Base-by-base conservation (phyloP, 2,113 vertebrate genomes). In the Papio anubis region DNA sequence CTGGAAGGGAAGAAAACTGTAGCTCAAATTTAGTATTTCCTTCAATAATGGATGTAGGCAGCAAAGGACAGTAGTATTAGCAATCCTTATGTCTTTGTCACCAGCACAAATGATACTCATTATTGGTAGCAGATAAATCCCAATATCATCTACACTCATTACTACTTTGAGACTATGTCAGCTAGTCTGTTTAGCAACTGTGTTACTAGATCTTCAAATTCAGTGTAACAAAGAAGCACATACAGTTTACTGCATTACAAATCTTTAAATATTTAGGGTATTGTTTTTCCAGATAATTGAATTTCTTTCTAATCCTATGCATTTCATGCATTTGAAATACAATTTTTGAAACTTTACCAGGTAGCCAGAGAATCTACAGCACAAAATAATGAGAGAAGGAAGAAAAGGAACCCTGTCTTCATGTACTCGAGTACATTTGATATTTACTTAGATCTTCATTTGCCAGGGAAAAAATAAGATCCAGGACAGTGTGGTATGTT, bases 291-390 rank as follows among this genome's bases (percentile, higher is more conserved):
- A 25, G 32, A 21, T 84, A 79, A 76, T 61, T 90, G n/a, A 32
- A 25, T 95, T 94, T 85, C 64, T 89, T 93, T 93, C 32, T 72
- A 75, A 86, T 50, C 48, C 48, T 97, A 35, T 45, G 38, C 9
- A 57, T 68, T 79, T 85, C 61, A 75, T 68, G 12, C 35, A 35
- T 88, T 70, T 80, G 32, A 92, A 72, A 90, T 83, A 76, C 40
- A 73, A 85, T 86, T 76, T 66, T 45, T 94, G 75, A 88, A 81
- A 79, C 52, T 95, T 93, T 27, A 72, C 11, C 57, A 61, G 32
- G 35, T 8, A 64, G 16, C 48, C 52, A 61, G 40, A 88, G n/a
- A 96, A 82, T 48, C 25, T 8, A 18, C 3, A 13, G 14, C 52
- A 66, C 17, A 92, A 90, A 88, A 91, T 30, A 35, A 59, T 52